Evolutionary conservation across 1,140 invertebrate species (phyloP), one percentile per base, ranked within the genome.

Genomic region (Bicyclus anynana): DNA sequence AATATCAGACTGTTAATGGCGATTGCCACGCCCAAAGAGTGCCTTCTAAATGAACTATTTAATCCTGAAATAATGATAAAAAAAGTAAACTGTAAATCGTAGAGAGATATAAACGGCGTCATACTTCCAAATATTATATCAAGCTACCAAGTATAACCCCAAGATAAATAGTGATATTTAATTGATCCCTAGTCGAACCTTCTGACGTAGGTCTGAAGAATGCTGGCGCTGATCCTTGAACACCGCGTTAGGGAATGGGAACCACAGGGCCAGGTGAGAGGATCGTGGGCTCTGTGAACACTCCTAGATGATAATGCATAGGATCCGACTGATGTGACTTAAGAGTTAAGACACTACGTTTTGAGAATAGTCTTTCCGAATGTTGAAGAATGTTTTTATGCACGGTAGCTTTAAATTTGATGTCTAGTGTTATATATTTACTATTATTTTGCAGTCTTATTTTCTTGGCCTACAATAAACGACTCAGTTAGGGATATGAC

Each of bases 241-340:
- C 73, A 90, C 84, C 56, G 87, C 87, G 79, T 89, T 87, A 80
- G 84, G 81, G 74, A 91, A 90, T 75, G 89, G 89, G 74, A 90
- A 91, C 89, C 89, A 91, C 75, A 85, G 76, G 71, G 88, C 87
- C 73, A 86, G 77, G 75, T 89, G 85, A 56, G 83, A 80, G 67
- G 86, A 85, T 55, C 88, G 80, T 51, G 88, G 87, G 65, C 85
- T 90, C 89, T 91, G 84, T 64, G 71, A 86, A 87, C 62, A 82
- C 67, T 55, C 58, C 66, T 67, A 46, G 17, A 50, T 59, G 65
- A 67, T 74, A 62, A 67, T 61, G 56, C 55, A 58, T 16, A 23
- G 51, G 33, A 48, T 42, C 52, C 12, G 38, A 26, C 20, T 33
- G 3, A 33, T 33, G 29, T n/a, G 29, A 33, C 2, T 12, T 10